Evolutionary conservation across 2,113 vertebrate genomes (phyloP).

Genomic region (Dromiciops gliroides): DNA sequence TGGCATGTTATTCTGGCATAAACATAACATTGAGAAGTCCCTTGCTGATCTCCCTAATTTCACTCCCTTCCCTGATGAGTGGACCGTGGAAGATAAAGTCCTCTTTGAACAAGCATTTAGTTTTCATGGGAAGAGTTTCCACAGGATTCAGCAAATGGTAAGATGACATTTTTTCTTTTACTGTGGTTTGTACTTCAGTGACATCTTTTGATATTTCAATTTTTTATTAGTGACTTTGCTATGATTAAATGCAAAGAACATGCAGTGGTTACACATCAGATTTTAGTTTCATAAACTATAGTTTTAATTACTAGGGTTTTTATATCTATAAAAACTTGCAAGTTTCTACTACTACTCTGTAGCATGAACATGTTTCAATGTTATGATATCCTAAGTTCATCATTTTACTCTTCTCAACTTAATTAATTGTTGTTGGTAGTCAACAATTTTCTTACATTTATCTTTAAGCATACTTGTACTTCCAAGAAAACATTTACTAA

Average conservation of each 20-base stretch:
- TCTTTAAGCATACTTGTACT: conserved; percentile 9
- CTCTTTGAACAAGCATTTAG: conserved; percentile 99
- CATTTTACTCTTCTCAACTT: background rate
- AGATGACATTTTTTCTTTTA: conserved; percentile 54
- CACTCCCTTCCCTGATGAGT: conserved; percentile 99
- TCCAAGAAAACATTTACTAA: background rate
- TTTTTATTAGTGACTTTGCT: conserved; percentile 3
- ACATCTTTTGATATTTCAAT: background rate
- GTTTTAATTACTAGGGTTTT: conserved; percentile 24
- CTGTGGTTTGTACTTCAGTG: conserved; percentile 35
- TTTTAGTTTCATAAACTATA: conserved; percentile 32
- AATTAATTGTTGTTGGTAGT: background rate
- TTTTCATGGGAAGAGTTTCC: conserved; percentile 99
- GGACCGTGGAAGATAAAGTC: conserved; percentile 99
- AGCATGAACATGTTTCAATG: background rate
- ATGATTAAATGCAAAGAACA: conserved; percentile 33
- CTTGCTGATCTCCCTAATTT: conserved; percentile 98
- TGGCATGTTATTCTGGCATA: conserved; percentile 99
- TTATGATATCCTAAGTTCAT: background rate
- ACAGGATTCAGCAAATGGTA: conserved; percentile 99
- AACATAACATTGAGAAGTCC: conserved; percentile 98
- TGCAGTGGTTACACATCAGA: background rate
- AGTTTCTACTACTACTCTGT: background rate
- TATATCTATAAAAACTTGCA: background rate
- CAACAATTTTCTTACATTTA: background rate